Base-by-base conservation (phyloP, 2,797 vertebrate genomes). In the Acomys russatus region DNA sequence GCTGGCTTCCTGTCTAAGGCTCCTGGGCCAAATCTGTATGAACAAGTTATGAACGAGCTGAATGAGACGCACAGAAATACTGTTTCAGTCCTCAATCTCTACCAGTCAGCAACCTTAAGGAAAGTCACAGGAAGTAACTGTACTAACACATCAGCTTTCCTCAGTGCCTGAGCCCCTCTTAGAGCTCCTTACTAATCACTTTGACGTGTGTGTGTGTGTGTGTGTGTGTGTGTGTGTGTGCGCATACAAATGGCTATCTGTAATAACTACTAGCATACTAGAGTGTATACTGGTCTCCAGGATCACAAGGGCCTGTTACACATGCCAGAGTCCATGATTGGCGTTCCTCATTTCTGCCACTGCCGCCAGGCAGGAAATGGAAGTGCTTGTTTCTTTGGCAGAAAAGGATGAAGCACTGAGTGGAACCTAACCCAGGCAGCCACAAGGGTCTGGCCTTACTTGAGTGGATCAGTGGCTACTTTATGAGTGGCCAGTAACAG, bases 1-100 rank as follows among this genome's bases (percentile, higher is more conserved):
- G 88, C 93, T 84, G 95, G 96, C 77, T 94, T 89, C 90, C 70
- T 87, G 96, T 85, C 86, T 94, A 66, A 44, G 44, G 35, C 28
- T 80, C 64, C 49, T 1, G 0, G 44, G 88, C 66, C 88, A 94
- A 94, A 70, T 86, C 95, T 88, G 92, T 30, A 56, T 12, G 25
- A 89, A 66, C 38, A 61, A 89, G 74, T 66, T 73, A 12, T 88
- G 92, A 91, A 86, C 76, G 85, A n/a, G 61, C 63, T 95, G 85
- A 92, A 64, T 87, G 77, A 56, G 54, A 74, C 59, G 61, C 71
- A 92, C 93, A 94, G 15, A 64, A 66, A 90, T 38, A 54, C 38
- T 8, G 61, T 83, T 92, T 95, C 66, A 68, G 61, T 44, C 33
- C 25, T 76, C 22, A 30, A 3, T 2, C 33, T 7, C 89, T 63